These are phyloP conservation scores for Benthosema pterotum DNA, from an alignment of 2,797 vertebrate genomes.

Conservation along the genomic window DNA sequence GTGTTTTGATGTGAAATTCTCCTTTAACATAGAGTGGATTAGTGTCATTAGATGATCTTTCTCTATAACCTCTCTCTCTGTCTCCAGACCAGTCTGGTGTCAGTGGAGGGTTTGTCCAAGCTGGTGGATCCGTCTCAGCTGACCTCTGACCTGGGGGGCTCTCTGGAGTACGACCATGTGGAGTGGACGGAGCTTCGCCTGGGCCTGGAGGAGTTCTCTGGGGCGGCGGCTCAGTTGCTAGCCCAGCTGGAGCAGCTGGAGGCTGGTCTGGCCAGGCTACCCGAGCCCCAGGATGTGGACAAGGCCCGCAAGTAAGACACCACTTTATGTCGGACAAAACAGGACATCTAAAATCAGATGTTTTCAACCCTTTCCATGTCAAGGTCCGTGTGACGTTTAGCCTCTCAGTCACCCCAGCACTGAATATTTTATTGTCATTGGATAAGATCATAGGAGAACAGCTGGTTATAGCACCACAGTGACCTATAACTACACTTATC, in stretches of 20 bases:
- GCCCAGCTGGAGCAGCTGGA: slow-evolving; percentile 94
- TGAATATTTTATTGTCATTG: too few relatives aligned
- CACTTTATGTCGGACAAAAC: too few relatives aligned
- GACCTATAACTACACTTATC: too few relatives aligned
- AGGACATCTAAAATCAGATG: too few relatives aligned
- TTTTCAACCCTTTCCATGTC: too few relatives aligned
- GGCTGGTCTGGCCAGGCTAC: slow-evolving; percentile 88
- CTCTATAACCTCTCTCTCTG: not conserved
- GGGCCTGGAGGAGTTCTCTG: slow-evolving; percentile 95
- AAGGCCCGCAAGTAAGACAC: slow-evolving; percentile 84
- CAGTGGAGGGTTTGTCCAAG: slow-evolving; percentile 94
- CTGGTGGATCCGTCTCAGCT: slow-evolving; percentile 96
- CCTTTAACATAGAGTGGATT: too few relatives aligned
- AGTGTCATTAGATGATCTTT: not conserved
- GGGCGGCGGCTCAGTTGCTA: slow-evolving; percentile 90
- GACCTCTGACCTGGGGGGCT: slow-evolving; percentile 94
- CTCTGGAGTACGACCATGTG: slow-evolving; percentile 96
- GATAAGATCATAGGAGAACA: too few relatives aligned
- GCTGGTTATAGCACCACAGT: too few relatives aligned
- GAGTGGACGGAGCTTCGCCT: slow-evolving; percentile 97
- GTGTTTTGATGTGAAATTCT: too few relatives aligned
- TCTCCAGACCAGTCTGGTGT: slow-evolving; percentile 95
- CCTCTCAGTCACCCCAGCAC: too few relatives aligned
- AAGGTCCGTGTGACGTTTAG: too few relatives aligned
- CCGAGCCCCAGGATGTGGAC: slow-evolving; percentile 92